Evolutionary conservation across 2,113 vertebrate genomes (phyloP), one percentile per base, ranked within the genome.

Genomic region (Eulacestoma nigropectus): DNA sequence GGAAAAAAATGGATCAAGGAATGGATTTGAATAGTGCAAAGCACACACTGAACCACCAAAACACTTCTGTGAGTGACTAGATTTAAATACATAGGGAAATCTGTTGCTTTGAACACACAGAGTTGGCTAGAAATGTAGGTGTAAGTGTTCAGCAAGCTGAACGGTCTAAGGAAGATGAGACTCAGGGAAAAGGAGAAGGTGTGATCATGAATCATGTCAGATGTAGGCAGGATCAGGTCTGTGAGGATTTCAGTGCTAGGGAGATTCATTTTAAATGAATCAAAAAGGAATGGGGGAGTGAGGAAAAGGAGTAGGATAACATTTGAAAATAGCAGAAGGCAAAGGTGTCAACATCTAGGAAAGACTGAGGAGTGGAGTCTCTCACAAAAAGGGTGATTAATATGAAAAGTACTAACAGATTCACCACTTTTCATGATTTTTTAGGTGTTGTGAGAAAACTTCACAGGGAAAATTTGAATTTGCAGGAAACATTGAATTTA

Each of bases 141-240:
- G 87, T 91, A 76, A 87, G 62, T 88, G 64, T 85, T 96, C 59
- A 27, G 62, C 82, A 80, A 84, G 42, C 81, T 95, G 15, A 27
- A 27, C 30, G 91, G 84, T 52, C 72, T 81, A 30, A 56, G 84
- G 80, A 57, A 88, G 52, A 86, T 56, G 72, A 83, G 53, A 72
- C 56, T 67, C 6, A 7, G 56, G 59, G 42, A 81, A 74, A 75
- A 84, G 47, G 30, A 89, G 41, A 87, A 57, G 32, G 80, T 94
- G 92, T 96, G 92, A 97, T 90, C 32, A 18, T 96, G 88, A 96
- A 90, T 96, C 96, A 93, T 94, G 79, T 84, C 65, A 46, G 68
- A 78, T 93, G 96, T 90, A 95, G 93, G 90, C 83, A 92, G 85
- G 79, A 88, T 80, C 27, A 62, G 47, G 70, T 82, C 52, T 88